Evolutionary conservation across 1,140 invertebrate species (phyloP).

Genomic region (Caerostris darwini): DNA sequence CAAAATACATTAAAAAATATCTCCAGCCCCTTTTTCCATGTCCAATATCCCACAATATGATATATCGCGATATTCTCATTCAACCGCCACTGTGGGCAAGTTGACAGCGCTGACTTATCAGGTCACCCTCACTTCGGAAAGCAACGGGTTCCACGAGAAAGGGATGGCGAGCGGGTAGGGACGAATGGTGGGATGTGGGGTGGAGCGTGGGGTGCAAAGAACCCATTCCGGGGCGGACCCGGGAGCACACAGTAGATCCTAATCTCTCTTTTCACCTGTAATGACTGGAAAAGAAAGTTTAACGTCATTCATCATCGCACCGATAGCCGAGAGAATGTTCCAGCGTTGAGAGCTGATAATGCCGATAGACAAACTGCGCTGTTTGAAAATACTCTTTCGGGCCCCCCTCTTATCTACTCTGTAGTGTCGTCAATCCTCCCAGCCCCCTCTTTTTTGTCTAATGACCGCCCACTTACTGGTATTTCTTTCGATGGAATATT

Average conservation of each 20-base stretch:
- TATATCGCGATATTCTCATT: constrained; percentile 50
- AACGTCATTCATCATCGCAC: constrained; percentile 57
- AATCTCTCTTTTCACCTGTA: constrained; percentile 73
- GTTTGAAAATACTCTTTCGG: constrained; percentile 30
- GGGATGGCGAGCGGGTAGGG: neutral
- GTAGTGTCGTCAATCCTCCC: no score
- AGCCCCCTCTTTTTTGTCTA: neutral
- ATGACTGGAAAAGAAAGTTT: constrained; percentile 75
- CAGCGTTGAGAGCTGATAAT: constrained; percentile 66
- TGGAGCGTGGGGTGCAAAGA: neutral
- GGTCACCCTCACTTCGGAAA: constrained; percentile 42
- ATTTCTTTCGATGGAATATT: neutral
- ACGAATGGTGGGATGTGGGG: neutral
- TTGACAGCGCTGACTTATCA: constrained; percentile 69
- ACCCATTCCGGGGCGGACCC: constrained; percentile 19
- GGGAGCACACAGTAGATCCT: constrained; percentile 51
- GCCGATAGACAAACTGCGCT: constrained; percentile 57
- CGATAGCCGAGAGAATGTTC: constrained; percentile 57
- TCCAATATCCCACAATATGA: neutral
- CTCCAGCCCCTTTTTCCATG: neutral
- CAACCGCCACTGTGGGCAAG: constrained; percentile 20
- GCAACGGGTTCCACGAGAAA: neutral
- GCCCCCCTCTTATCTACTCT: neutral
- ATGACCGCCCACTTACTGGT: neutral
- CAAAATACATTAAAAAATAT: no score